phyloP scores from a whole-genome alignment of 2,888 invertebrate genomes.

The Catonia carolina region DNA sequence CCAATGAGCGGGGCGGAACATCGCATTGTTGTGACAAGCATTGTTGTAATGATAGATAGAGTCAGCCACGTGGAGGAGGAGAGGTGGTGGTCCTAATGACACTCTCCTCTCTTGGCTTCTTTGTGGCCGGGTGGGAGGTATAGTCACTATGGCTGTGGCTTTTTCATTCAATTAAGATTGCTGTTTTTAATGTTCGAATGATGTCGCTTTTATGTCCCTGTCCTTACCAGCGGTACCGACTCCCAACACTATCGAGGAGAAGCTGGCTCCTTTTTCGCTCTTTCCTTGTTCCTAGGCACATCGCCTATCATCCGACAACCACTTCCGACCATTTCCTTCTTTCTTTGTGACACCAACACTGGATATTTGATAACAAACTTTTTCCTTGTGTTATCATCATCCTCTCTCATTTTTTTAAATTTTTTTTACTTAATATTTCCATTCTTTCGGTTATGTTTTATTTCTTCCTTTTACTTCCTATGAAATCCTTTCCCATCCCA shows the following conservation, averaged over 20 bases:
- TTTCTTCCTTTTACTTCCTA: background rate
- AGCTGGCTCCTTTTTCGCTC: slow-evolving; percentile 1
- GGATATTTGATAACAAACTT: no score
- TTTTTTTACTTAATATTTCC: background rate
- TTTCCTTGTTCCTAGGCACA: background rate
- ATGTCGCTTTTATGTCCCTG: slow-evolving; percentile 14
- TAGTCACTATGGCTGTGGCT: background rate
- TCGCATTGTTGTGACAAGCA: slow-evolving; percentile 27
- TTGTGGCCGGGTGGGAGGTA: no score
- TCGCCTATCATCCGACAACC: background rate
- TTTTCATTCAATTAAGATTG: slow-evolving; percentile 9
- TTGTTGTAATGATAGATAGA: slow-evolving; percentile 26
- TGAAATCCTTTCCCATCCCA: no score
- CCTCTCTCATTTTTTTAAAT: background rate
- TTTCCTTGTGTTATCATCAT: background rate
- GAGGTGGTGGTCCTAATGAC: slow-evolving; percentile 7
- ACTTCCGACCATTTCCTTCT: background rate
- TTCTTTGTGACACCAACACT: background rate
- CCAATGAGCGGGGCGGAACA: slow-evolving; percentile 12
- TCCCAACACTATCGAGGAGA: background rate
- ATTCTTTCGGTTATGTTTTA: background rate
- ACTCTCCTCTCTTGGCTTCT: no score
- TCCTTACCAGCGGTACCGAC: background rate
- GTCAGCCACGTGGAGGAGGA: slow-evolving; percentile 17
- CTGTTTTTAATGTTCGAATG: slow-evolving; percentile 13